These are phyloP conservation scores for Shinisaurus crocodilurus DNA, from an alignment of 2,113 vertebrate genomes.

Conservation along the genomic window DNA sequence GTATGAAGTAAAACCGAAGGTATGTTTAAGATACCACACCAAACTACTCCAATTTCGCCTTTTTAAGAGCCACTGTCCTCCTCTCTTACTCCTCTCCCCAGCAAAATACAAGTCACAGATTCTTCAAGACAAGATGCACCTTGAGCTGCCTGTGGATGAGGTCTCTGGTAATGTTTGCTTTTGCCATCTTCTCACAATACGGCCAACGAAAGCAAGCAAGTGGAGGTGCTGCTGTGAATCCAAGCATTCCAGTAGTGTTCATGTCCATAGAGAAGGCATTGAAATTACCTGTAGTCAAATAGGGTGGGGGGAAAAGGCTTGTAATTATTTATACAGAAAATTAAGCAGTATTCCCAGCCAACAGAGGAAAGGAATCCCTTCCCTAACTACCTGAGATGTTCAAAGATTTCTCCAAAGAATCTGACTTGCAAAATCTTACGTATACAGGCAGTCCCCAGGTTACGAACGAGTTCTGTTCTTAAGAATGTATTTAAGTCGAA, in stretches of 20 bases:
- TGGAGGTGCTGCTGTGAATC: constrained; percentile 80
- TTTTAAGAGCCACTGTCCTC: rapidly evolving
- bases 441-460: too few species aligned
- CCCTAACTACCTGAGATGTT: background rate
- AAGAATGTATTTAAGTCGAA: too few species aligned
- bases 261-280: constrained; percentile 60
- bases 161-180: constrained; percentile 93
- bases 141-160: constrained; percentile 91
- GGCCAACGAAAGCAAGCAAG: constrained; percentile 71
- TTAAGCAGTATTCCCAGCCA: background rate
- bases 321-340: background rate
- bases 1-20: too few species aligned
- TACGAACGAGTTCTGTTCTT: too few species aligned
- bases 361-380: background rate
- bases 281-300: constrained; percentile 71
- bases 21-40: background rate
- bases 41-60: background rate
- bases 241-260: constrained; percentile 73
- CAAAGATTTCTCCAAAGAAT: background rate
- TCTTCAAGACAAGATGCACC: constrained; percentile 54
- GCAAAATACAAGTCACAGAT: rapidly evolving
- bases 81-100: background rate
- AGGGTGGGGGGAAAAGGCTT: background rate
- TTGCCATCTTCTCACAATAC: constrained; percentile 87
- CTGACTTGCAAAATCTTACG: background rate